Evolutionary conservation across 2,888 invertebrate species (phyloP).

Genomic region (Ennomos fuscantarius): DNA sequence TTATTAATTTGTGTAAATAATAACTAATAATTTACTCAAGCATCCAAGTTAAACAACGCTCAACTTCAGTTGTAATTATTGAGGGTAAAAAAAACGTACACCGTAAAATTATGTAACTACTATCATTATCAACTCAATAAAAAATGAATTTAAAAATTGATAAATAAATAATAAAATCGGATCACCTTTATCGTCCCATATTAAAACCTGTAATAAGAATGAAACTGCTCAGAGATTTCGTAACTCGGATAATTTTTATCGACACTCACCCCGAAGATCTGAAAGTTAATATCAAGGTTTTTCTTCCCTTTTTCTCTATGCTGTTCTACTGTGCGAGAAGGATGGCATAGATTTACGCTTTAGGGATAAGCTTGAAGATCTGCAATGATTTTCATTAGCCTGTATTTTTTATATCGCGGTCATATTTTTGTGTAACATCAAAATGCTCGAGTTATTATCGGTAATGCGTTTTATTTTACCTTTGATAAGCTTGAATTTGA

Average conservation of each 20-base stretch:
- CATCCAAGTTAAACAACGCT: too few relatives aligned
- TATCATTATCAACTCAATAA: slow-evolving; percentile 9
- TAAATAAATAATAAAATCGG: slow-evolving; percentile 23
- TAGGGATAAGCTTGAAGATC: slow-evolving; percentile 17
- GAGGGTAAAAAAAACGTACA: slow-evolving; percentile 1
- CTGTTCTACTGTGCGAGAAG: slow-evolving; percentile 8
- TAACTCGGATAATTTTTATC: slow-evolving; percentile 38
- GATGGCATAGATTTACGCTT: slow-evolving; percentile 25
- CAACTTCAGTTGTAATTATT: neutral
- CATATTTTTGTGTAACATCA: slow-evolving; percentile 24
- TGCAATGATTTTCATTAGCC: slow-evolving; percentile 33
- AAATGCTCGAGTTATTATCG: slow-evolving; percentile 5
- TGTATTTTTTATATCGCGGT: slow-evolving; percentile 30
- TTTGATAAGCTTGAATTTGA: too few relatives aligned
- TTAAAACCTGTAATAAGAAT: slow-evolving; percentile 28
- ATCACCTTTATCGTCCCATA: slow-evolving; percentile 26
- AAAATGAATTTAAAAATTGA: slow-evolving; percentile 29
- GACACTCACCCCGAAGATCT: slow-evolving; percentile 23
- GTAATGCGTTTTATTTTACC: neutral
- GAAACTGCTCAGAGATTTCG: slow-evolving; percentile 33
- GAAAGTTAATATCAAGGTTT: slow-evolving; percentile 13
- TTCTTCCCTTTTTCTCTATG: slow-evolving; percentile 18
- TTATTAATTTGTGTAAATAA: too few relatives aligned
- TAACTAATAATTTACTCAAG: too few relatives aligned
- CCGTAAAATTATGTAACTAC: slow-evolving; percentile 3